phyloP scores from a whole-genome alignment of 2,888 invertebrate genomes.

The Sepioteuthis lessoniana region DNA sequence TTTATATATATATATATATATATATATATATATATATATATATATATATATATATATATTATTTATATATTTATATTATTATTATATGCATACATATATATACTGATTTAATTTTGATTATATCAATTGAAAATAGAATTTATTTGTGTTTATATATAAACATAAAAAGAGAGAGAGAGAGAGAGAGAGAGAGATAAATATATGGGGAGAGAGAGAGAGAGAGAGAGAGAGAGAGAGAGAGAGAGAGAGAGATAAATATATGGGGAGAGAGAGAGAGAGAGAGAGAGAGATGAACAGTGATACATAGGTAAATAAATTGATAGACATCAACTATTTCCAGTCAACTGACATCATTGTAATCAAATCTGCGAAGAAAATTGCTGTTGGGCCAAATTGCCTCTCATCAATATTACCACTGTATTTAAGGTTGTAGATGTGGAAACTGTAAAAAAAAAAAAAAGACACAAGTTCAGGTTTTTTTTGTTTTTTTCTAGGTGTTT shows the following conservation, averaged over 20 bases:
- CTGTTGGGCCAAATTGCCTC: constrained; percentile 15
- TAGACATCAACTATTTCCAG: neutral
- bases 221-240: too few relatives aligned
- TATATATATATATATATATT: neutral
- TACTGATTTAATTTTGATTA: too few relatives aligned
- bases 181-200: too few relatives aligned
- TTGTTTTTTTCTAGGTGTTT: neutral
- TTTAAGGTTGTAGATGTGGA: neutral
- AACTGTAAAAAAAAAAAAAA: neutral
- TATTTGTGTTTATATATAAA: too few relatives aligned
- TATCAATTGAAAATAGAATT: too few relatives aligned
- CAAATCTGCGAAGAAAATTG: neutral
- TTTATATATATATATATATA: too few relatives aligned
- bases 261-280: too few relatives aligned
- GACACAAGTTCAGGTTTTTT: neutral
- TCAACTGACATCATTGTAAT: neutral
- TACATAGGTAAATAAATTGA: neutral
- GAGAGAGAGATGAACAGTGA: neutral
- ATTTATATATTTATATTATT: too few relatives aligned
- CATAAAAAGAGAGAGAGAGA: too few relatives aligned
- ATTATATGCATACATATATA: too few relatives aligned
- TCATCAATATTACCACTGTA: neutral
- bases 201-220: too few relatives aligned
- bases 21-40: neutral
- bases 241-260: too few relatives aligned